A percentile compares a stretch with the other conserved stretches of the same genome.
Evolutionary conservation across 2,113 vertebrate genomes (phyloP).

Genomic region (Okapia johnstoni): DNA sequence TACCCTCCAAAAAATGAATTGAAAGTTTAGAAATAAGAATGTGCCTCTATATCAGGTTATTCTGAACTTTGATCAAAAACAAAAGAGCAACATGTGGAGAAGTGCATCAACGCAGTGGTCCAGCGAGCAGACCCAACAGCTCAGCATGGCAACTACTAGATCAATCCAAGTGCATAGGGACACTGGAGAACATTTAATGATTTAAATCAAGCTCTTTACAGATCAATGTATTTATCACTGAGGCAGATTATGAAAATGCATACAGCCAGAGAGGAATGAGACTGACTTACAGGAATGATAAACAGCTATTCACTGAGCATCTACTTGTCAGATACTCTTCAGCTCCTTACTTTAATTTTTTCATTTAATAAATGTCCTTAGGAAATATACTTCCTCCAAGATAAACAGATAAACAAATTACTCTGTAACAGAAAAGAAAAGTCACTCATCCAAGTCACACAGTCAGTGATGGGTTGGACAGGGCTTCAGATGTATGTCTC

Average conservation of each 20-base stretch:
- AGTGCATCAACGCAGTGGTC: rapidly evolving
- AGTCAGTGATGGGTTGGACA: constrained; percentile 6
- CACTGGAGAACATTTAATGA: not conserved
- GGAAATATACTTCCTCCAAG: not conserved
- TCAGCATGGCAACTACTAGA: not conserved
- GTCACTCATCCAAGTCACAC: not conserved
- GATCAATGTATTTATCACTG: not conserved
- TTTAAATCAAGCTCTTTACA: not conserved
- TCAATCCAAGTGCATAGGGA: not conserved
- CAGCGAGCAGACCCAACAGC: not conserved
- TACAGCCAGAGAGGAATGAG: not conserved
- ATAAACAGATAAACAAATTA: not conserved
- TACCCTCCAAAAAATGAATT: not conserved
- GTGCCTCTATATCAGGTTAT: not conserved
- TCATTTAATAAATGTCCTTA: not conserved
- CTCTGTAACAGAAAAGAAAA: constrained; percentile 27
- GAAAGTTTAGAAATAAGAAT: not conserved
- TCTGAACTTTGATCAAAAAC: not conserved
- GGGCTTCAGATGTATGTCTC: constrained; percentile 36
- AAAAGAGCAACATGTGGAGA: not conserved
- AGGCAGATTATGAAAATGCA: not conserved
- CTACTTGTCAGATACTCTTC: not conserved
- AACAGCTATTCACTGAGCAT: not conserved
- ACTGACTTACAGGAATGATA: not conserved
- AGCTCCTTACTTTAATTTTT: not conserved